These are phyloP conservation scores for Rhopalosiphum padi DNA, from an alignment of 1,140 invertebrate species.

Conservation along the genomic window DNA sequence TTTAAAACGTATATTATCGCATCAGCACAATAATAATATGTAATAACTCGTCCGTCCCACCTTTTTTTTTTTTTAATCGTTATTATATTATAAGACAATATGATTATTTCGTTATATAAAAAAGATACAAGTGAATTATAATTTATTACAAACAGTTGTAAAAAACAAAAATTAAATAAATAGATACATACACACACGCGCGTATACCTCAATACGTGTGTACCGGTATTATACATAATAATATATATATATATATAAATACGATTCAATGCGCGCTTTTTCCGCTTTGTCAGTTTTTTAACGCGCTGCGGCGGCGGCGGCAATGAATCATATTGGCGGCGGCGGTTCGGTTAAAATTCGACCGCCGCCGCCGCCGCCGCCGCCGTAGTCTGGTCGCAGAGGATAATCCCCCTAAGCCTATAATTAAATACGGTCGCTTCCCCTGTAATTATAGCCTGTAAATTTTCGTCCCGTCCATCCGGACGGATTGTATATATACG, in stretches of 20 bases:
- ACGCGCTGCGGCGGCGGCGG: slow-evolving; percentile 33
- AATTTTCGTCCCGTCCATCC: slow-evolving; percentile 56
- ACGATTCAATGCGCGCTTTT: slow-evolving; percentile 39
- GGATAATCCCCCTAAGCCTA: slow-evolving; percentile 55
- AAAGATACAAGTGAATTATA: slow-evolving; percentile 42
- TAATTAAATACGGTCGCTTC: slow-evolving; percentile 58
- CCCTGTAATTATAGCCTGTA: slow-evolving; percentile 58
- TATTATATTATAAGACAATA: slow-evolving; percentile 14
- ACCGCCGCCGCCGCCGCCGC: slow-evolving; percentile 38
- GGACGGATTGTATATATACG: slow-evolving; percentile 27
- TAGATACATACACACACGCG: not conserved
- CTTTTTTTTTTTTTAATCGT: slow-evolving; percentile 9
- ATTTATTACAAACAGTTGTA: slow-evolving; percentile 50
- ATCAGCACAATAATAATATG: not conserved
- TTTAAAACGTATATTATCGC: not conserved
- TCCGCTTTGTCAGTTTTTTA: slow-evolving; percentile 57
- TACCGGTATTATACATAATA: not conserved
- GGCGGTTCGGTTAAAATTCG: slow-evolving; percentile 52
- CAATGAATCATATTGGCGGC: slow-evolving; percentile 55
- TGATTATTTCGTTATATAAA: not conserved
- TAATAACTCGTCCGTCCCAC: not conserved
- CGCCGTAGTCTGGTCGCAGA: slow-evolving; percentile 46
- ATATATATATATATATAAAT: slow-evolving; percentile 14
- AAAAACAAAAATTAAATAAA: not conserved
- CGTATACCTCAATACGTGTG: not conserved